phyloP scores from a whole-genome alignment of 2,797 vertebrate species.

The Chelmon rostratus region DNA sequence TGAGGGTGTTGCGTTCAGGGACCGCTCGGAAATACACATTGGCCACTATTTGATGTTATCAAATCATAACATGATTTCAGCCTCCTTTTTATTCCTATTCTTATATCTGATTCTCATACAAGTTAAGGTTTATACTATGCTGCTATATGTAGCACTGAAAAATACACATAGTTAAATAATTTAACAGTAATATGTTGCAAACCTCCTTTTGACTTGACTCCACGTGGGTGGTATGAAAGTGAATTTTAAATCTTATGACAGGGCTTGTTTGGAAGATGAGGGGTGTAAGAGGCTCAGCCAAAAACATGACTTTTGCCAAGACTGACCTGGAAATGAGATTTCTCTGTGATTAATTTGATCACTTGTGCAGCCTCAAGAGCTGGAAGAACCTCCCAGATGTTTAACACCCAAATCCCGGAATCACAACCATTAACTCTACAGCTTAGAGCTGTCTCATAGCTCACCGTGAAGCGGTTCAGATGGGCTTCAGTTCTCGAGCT shows the following conservation, averaged over 20 bases:
- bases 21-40: too few species aligned
- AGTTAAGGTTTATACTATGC: background rate
- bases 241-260: slow-evolving; percentile 8
- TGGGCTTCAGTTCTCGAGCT: slow-evolving; percentile 3
- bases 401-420: slow-evolving; percentile 13
- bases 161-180: too few species aligned
- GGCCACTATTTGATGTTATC: too few species aligned
- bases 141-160: background rate
- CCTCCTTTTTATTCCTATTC: too few species aligned
- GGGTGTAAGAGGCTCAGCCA: slow-evolving; percentile 7
- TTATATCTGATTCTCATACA: background rate
- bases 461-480: background rate
- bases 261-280: background rate
- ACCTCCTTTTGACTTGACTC: background rate
- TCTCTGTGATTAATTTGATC: slow-evolving; percentile 39
- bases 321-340: slow-evolving; percentile 30
- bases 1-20: too few species aligned
- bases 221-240: background rate
- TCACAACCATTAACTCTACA: slow-evolving; percentile 8
- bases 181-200: too few species aligned
- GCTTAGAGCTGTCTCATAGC: background rate
- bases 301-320: slow-evolving; percentile 42
- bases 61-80: background rate
- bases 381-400: slow-evolving; percentile 30
- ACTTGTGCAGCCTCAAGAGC: slow-evolving; percentile 21